A percentile compares a stretch with the other conserved stretches of the same genome.
These are phyloP conservation scores for Rousettus madagascariensis DNA, from an alignment of 2,797 vertebrate species.

Conservation along the genomic window DNA sequence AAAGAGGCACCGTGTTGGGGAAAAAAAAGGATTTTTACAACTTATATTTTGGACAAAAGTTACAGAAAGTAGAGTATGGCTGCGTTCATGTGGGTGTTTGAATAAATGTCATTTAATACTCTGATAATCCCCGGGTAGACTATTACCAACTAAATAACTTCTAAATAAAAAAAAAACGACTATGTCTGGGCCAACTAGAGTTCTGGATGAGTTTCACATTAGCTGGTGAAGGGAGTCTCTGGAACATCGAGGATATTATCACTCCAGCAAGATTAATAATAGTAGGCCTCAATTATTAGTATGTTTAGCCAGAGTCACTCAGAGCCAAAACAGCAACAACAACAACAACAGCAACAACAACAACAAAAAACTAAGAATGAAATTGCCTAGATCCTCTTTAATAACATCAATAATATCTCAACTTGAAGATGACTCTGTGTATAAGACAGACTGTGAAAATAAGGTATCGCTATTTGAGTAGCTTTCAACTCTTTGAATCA, in stretches of 20 bases:
- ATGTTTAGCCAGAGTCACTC: neutral
- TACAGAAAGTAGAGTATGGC: neutral
- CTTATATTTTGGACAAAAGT: neutral
- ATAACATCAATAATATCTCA: neutral
- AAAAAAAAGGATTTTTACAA: neutral
- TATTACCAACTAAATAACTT: neutral
- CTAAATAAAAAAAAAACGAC: neutral
- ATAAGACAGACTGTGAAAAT: neutral
- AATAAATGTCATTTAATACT: neutral
- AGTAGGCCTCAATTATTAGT: neutral
- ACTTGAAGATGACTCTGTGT: neutral
- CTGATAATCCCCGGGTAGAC: neutral
- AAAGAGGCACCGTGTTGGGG: neutral
- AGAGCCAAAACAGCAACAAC: neutral
- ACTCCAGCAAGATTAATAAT: neutral
- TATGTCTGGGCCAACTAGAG: neutral
- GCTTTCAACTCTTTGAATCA: neutral
- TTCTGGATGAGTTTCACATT: neutral
- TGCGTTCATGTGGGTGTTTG: neutral
- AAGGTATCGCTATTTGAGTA: neutral
- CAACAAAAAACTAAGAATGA: neutral
- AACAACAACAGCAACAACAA: too few species aligned
- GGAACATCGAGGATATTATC: neutral
- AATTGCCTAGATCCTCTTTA: neutral
- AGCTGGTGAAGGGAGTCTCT: neutral